phyloP scores from a whole-genome alignment of 2,797 vertebrate genomes.

The Eupleurogrammus muticus region DNA sequence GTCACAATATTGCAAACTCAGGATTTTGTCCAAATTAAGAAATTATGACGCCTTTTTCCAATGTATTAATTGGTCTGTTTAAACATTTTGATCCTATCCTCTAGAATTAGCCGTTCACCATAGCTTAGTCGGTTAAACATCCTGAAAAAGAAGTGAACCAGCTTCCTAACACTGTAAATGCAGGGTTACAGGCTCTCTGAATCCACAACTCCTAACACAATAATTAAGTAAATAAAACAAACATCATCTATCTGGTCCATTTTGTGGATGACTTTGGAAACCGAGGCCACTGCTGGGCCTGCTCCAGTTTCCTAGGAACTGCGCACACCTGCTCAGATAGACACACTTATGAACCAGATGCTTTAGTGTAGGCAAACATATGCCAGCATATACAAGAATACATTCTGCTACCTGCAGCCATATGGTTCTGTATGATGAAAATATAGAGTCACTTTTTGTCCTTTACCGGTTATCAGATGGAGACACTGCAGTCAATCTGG shows the following conservation, averaged over 20 bases:
- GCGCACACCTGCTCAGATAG: conserved; percentile 39
- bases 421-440: background rate
- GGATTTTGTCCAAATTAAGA: too few species aligned
- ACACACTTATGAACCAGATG: conserved; percentile 23
- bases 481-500: background rate
- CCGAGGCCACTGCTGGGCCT: conserved; percentile 28
- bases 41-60: too few species aligned
- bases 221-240: conserved; percentile 23
- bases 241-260: conserved; percentile 15
- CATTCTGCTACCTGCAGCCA: too few species aligned
- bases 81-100: too few species aligned
- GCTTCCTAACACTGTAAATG: too few species aligned
- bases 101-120: too few species aligned
- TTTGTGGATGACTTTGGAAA: conserved; percentile 43
- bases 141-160: too few species aligned
- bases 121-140: too few species aligned
- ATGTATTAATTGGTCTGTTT: too few species aligned
- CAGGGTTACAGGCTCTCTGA: conserved; percentile 4
- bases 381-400: background rate
- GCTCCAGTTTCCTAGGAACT: conserved; percentile 47
- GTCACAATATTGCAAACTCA: too few species aligned
- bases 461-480: background rate
- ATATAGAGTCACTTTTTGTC: background rate
- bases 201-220: conserved; percentile 9
- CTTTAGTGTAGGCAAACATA: conserved; percentile 18